Evolutionary conservation across 1,140 invertebrate species (phyloP).

Genomic region (Trinorchestia longiramus): DNA sequence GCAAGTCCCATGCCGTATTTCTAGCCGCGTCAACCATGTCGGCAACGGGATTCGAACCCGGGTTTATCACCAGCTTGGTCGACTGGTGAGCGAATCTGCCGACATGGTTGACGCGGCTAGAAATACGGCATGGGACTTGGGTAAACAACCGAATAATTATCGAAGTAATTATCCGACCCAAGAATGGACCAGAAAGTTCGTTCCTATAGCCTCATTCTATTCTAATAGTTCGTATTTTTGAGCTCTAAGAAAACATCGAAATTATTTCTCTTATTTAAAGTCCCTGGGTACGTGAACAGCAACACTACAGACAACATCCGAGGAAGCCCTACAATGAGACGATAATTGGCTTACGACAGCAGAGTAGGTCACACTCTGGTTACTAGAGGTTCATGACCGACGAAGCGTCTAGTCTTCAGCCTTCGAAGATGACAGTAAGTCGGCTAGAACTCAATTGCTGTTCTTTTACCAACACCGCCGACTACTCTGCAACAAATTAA

Average conservation of each 20-base stretch:
- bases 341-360: background rate
- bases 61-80: no score
- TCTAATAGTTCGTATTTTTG: no score
- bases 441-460: background rate
- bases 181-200: no score
- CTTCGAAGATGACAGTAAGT: background rate
- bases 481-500: background rate
- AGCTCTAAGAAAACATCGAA: background rate
- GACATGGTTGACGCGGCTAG: no score
- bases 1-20: no score
- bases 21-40: no score
- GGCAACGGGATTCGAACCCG: no score
- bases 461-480: background rate
- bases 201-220: no score
- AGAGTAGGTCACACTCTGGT: background rate
- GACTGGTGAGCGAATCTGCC: no score
- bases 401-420: background rate
- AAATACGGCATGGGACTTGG: no score
- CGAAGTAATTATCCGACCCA: no score
- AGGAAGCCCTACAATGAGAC: background rate
- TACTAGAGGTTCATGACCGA: background rate
- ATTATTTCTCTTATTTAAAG: background rate
- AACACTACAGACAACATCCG: background rate
- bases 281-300: background rate
- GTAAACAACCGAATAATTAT: no score